A percentile compares a stretch with the other conserved stretches of the same genome.
Evolutionary conservation across 2,797 vertebrate genomes (phyloP).

Genomic region (Arctocebus calabarensis): DNA sequence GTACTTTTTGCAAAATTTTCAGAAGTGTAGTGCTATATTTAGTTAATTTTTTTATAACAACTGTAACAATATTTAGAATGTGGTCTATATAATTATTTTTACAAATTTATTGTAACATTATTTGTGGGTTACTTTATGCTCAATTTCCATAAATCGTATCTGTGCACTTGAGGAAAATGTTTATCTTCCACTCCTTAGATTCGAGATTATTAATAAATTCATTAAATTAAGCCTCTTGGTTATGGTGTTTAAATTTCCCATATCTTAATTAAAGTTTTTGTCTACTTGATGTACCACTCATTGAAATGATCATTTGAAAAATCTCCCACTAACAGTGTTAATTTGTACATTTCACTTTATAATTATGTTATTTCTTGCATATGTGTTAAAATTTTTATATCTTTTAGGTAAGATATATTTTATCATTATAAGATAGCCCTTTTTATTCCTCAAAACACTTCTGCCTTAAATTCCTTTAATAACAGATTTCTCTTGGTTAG

Average conservation of each 20-base stretch:
- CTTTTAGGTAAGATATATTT: neutral
- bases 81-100: neutral
- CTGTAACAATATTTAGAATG: neutral
- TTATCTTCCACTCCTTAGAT: neutral
- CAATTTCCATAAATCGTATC: neutral
- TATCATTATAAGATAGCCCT: neutral
- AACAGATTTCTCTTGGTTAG: neutral
- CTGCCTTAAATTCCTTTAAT: neutral
- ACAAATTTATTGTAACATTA: neutral
- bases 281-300: neutral
- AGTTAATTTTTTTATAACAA: neutral
- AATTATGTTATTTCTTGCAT: neutral
- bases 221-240: neutral
- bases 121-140: neutral
- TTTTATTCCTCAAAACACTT: neutral
- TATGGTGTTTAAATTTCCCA: neutral
- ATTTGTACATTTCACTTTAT: neutral
- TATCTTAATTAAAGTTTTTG: neutral
- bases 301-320: neutral
- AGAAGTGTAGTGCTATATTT: neutral
- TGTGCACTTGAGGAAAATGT: neutral
- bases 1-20: neutral
- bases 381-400: neutral
- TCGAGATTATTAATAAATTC: neutral
- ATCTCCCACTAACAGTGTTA: neutral